phyloP scores from a whole-genome alignment of 2,888 invertebrate species.

The Andrena haemorrhoa region DNA sequence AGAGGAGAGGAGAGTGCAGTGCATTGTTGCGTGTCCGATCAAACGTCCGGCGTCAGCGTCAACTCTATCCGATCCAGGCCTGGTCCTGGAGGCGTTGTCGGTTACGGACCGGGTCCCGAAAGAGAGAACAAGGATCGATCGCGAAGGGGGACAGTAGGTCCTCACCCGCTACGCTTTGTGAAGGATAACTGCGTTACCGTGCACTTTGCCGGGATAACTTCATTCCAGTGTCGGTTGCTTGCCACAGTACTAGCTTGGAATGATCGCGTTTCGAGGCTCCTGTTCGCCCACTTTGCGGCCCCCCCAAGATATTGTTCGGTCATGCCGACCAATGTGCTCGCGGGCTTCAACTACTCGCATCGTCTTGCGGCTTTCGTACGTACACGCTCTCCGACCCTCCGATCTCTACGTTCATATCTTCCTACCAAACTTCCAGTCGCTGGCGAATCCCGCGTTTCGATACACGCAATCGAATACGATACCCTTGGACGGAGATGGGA shows the following conservation, averaged over 20 bases:
- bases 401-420: background rate
- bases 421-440: slow-evolving; percentile 25
- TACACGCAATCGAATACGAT: slow-evolving; percentile 27
- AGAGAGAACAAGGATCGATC: slow-evolving; percentile 61
- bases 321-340: slow-evolving; percentile 46
- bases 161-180: slow-evolving; percentile 75
- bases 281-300: slow-evolving; percentile 41
- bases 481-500: background rate
- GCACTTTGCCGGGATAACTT: slow-evolving; percentile 84
- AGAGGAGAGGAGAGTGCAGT: slow-evolving; percentile 23
- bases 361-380: slow-evolving; percentile 50
- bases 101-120: slow-evolving; percentile 37
- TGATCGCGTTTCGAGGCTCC: slow-evolving; percentile 63
- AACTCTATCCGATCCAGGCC: slow-evolving; percentile 58
- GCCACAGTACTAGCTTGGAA: slow-evolving; percentile 59
- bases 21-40: slow-evolving; percentile 62
- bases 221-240: slow-evolving; percentile 73
- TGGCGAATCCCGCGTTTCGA: slow-evolving; percentile 41
- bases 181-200: slow-evolving; percentile 83
- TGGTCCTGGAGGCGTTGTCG: background rate
- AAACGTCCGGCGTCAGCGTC: slow-evolving; percentile 63
- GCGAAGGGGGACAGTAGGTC: slow-evolving; percentile 32
- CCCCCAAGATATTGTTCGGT: slow-evolving; percentile 53
- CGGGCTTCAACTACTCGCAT: slow-evolving; percentile 13
- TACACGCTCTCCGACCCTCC: slow-evolving; percentile 45